phyloP scores from a whole-genome alignment of 1,140 invertebrate genomes.

The Triops longicaudatus region DNA sequence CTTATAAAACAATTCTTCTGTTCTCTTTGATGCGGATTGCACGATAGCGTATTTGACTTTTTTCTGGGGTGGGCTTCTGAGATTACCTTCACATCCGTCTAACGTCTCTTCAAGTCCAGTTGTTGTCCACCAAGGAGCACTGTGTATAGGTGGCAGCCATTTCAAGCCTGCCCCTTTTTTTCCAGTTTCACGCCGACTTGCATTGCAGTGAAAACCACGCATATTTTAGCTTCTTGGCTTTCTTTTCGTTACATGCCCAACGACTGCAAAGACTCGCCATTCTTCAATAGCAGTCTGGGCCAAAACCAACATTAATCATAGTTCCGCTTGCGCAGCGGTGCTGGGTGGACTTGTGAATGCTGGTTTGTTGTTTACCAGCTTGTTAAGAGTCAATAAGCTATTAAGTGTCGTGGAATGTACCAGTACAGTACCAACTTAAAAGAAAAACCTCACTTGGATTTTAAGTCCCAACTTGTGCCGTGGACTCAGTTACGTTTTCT shows the following conservation, averaged over 20 bases:
- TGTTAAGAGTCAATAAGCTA: too few species aligned
- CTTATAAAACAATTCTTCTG: neutral
- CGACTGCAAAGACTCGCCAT: neutral
- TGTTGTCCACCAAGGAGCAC: neutral
- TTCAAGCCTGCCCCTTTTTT: slow-evolving; percentile 1
- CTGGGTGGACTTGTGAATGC: neutral
- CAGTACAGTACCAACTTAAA: too few species aligned
- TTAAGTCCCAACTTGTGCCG: too few species aligned
- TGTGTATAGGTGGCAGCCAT: slow-evolving; percentile 20
- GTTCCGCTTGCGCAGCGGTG: neutral
- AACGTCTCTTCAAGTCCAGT: neutral
- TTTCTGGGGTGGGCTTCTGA: neutral
- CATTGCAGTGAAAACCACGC: slow-evolving; percentile 14
- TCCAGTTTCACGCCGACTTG: slow-evolving; percentile 13
- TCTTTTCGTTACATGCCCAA: neutral
- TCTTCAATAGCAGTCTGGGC: neutral
- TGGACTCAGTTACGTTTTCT: too few species aligned
- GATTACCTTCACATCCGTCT: neutral
- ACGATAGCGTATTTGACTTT: neutral
- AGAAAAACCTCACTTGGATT: too few species aligned
- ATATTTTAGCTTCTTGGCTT: slow-evolving; percentile 12
- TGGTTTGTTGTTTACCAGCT: neutral
- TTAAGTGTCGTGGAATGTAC: too few species aligned
- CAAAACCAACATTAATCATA: slow-evolving; percentile 5
- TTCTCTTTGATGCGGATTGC: neutral